Conservation (phyloP, 2,888 invertebrate genomes). For the Drosophila formosana region DNA sequence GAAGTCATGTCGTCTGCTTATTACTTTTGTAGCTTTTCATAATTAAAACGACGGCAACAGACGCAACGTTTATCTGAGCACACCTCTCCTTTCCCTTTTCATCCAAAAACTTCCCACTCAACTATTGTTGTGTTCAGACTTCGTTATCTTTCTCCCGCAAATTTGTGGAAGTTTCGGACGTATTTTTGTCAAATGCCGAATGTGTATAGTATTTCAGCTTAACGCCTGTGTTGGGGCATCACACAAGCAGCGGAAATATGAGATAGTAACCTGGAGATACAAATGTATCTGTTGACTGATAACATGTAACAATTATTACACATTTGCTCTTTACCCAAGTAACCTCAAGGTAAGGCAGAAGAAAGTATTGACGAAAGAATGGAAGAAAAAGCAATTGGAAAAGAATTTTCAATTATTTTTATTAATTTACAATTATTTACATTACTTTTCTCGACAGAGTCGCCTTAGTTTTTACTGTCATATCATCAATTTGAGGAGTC, state of each 20-base stretch:
- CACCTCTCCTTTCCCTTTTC: not conserved
- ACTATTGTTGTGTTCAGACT: conserved; percentile 16
- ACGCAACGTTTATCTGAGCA: conserved; percentile 52
- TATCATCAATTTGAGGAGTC: not conserved
- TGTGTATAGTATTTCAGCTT: conserved; percentile 20
- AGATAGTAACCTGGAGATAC: conserved; percentile 56
- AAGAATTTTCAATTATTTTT: not conserved
- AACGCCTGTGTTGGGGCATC: conserved; percentile 30
- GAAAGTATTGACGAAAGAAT: not conserved
- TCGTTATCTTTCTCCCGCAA: conserved; percentile 28
- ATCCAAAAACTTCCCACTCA: not conserved
- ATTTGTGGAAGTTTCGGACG: conserved; percentile 36
- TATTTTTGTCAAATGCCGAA: conserved; percentile 34
- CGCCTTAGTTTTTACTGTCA: not conserved
- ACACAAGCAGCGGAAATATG: conserved; percentile 24
- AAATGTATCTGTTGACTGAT: conserved; percentile 45
- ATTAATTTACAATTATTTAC: too few species aligned
- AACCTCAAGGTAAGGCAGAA: conserved; percentile 2
- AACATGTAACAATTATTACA: conserved; percentile 27
- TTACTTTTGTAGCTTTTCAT: conserved; percentile 68
- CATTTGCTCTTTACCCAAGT: conserved; percentile 30
- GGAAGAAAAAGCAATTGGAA: conserved; percentile 28
- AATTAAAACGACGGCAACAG: conserved; percentile 60
- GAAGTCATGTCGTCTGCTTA: conserved; percentile 71
- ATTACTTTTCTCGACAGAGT: not conserved